Evolutionary conservation across 1,140 invertebrate genomes (phyloP).

Genomic region (Leptonema lineaticorne): DNA sequence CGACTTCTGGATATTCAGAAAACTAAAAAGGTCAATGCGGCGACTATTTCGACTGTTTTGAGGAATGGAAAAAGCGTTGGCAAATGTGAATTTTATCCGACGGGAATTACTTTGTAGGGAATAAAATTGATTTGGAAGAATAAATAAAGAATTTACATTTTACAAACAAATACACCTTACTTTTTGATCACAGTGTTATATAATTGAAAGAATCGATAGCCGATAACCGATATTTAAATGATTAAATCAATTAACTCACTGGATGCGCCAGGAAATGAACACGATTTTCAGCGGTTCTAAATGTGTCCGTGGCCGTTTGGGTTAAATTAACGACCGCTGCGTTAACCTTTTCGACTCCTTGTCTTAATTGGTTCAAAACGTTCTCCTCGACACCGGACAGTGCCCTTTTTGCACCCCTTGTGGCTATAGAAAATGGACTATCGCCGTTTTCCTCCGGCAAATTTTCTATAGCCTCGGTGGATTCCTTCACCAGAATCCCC

Average conservation of each 20-base stretch:
- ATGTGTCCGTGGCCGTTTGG: neutral
- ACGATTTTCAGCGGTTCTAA: neutral
- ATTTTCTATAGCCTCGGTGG: neutral
- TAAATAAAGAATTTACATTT: too few species aligned
- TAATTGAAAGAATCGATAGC: neutral
- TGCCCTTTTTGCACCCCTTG: slow-evolving; percentile 6
- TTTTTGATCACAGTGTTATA: too few species aligned
- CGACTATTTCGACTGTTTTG: too few species aligned
- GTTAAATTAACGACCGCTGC: neutral
- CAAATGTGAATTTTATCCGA: too few species aligned
- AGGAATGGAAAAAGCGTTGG: too few species aligned
- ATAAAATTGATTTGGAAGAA: too few species aligned
- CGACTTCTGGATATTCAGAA: too few species aligned
- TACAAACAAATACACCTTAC: too few species aligned
- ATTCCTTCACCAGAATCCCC: neutral
- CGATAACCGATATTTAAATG: neutral
- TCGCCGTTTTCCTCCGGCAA: neutral
- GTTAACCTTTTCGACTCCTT: neutral
- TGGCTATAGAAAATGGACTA: neutral
- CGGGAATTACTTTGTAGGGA: too few species aligned
- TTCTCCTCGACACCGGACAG: neutral
- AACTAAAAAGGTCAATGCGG: too few species aligned
- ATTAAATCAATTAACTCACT: slow-evolving; percentile 3
- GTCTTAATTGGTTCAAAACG: neutral
- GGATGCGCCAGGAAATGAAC: neutral